Percentiles rank a stretch among this genome's conserved stretches.
Evolutionary conservation across 2,113 vertebrate species (phyloP).

Genomic region (Tretioscincus oriximinensis): DNA sequence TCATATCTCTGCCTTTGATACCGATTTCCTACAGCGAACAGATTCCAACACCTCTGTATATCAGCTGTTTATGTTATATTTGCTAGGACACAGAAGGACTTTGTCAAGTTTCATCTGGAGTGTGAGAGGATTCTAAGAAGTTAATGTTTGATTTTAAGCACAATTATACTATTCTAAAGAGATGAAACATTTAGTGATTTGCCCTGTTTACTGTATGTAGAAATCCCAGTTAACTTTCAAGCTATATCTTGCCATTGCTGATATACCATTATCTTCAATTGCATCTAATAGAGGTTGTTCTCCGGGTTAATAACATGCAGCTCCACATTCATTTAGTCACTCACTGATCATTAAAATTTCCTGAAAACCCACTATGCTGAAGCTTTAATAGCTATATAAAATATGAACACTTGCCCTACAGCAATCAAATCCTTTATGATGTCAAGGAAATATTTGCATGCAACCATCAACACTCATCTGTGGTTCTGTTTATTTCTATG

Average conservation of each 20-base stretch:
- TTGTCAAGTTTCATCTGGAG: conserved; percentile 27
- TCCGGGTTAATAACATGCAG: conserved; percentile 69
- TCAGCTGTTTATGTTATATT: background rate
- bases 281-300: conserved; percentile 60
- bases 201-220: conserved; percentile 43
- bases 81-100: background rate
- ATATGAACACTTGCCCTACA: conserved; percentile 51
- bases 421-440: conserved; percentile 37
- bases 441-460: conserved; percentile 40
- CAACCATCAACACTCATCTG: conserved; percentile 45
- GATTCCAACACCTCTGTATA: background rate
- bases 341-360: conserved; percentile 64
- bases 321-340: conserved; percentile 65
- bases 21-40: background rate
- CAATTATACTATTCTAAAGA: conserved; percentile 45
- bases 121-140: conserved; percentile 31
- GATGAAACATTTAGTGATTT: conserved; percentile 51
- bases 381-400: conserved; percentile 59
- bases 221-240: conserved; percentile 37
- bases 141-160: conserved; percentile 28
- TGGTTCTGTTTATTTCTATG: conserved; percentile 40
- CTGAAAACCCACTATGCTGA: conserved; percentile 55
- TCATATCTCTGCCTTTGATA: background rate
- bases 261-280: too few relatives aligned
- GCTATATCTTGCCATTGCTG: conserved; percentile 37